These are phyloP conservation scores for Catostylus mosaicus DNA, from an alignment of 30 jellyfish, hydroid and myxozoan genomes.

Conservation along the genomic window DNA sequence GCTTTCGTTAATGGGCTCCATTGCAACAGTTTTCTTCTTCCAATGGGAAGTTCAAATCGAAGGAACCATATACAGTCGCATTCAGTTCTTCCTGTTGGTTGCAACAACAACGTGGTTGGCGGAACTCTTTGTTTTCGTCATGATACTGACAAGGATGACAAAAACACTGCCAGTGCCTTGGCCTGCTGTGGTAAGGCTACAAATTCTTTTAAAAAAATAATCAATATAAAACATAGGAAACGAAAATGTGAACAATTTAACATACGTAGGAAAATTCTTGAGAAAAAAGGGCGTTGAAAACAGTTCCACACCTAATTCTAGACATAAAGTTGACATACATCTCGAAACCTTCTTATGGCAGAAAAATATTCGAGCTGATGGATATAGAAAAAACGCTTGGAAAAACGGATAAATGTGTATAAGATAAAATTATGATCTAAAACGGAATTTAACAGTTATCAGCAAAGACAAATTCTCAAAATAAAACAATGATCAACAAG, in stretches of 20 bases:
- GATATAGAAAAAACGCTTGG: too few relatives aligned
- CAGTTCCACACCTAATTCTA: neutral
- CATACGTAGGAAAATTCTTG: neutral
- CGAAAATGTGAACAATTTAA: neutral
- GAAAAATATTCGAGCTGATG: too few relatives aligned
- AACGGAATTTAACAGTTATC: too few relatives aligned
- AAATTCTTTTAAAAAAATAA: too few relatives aligned
- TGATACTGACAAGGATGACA: constrained; percentile 69
- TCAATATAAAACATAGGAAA: neutral
- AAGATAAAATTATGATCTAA: too few relatives aligned
- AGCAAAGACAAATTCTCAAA: too few relatives aligned
- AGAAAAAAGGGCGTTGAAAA: too few relatives aligned
- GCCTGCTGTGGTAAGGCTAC: constrained; percentile 82
- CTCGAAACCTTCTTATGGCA: too few relatives aligned
- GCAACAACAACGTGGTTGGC: constrained; percentile 69
- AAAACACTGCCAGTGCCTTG: constrained; percentile 84
- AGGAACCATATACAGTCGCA: constrained; percentile 72
- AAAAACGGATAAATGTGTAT: too few relatives aligned
- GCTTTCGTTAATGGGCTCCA: constrained; percentile 63
- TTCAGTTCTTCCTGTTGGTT: constrained; percentile 79
- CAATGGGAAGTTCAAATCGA: constrained; percentile 42
- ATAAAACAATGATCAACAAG: too few relatives aligned
- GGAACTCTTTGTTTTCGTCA: constrained; percentile 48
- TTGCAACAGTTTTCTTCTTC: constrained; percentile 65
- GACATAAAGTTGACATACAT: neutral